These are phyloP conservation scores for Aegithalos caudatus DNA, from an alignment of 2,113 vertebrate genomes.

Conservation along the genomic window DNA sequence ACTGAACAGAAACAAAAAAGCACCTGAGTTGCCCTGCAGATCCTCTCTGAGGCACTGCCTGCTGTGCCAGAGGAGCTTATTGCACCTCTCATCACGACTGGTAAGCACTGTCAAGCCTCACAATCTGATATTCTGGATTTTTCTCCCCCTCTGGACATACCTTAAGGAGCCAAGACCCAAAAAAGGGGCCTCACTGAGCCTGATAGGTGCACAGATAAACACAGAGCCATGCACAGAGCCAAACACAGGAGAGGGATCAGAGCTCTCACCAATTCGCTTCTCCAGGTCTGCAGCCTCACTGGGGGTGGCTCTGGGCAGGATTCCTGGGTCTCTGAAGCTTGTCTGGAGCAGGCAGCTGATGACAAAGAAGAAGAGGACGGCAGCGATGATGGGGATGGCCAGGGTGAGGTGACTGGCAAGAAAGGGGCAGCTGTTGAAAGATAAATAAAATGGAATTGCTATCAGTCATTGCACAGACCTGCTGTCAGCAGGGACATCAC, in stretches of 20 bases:
- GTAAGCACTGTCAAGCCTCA: neutral
- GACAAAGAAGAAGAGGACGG: constrained; percentile 89
- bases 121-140: neutral
- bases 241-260: neutral
- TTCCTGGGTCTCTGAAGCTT: constrained; percentile 93
- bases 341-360: constrained; percentile 89
- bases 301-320: constrained; percentile 90
- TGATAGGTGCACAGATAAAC: too few species aligned
- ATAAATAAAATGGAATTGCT: neutral
- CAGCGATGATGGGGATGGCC: constrained; percentile 90
- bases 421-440: constrained; percentile 86
- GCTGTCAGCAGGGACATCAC: neutral
- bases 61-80: neutral
- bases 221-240: neutral
- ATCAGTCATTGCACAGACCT: neutral
- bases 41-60: neutral
- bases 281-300: constrained; percentile 92
- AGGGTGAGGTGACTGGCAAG: constrained; percentile 85
- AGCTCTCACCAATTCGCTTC: constrained; percentile 87
- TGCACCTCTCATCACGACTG: neutral
- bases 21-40: neutral
- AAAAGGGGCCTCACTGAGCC: neutral
- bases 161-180: neutral
- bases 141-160: neutral
- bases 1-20: neutral